Conservation (phyloP, 2,888 invertebrate genomes). For the Oscheius sp. region DNA sequence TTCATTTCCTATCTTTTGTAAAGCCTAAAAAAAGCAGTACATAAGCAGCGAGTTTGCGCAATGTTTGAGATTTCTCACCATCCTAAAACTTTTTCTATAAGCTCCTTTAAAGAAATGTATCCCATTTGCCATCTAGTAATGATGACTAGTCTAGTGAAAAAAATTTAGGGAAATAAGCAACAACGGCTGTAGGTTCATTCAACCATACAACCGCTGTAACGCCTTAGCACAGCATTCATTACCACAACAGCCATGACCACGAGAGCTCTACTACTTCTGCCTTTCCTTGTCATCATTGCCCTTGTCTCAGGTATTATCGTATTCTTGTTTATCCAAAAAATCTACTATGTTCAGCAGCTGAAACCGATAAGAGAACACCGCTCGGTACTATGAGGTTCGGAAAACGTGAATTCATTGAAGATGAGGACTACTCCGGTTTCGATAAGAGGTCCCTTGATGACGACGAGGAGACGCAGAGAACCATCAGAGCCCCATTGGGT, state of each 20-base stretch:
- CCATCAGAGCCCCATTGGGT: slow-evolving; percentile 59
- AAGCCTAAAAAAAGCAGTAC: slow-evolving; percentile 13
- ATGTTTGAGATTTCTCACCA: neutral
- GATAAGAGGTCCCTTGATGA: slow-evolving; percentile 26
- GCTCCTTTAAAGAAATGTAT: no score
- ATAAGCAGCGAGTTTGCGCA: slow-evolving; percentile 18
- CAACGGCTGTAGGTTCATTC: slow-evolving; percentile 23
- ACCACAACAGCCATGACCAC: slow-evolving; percentile 20
- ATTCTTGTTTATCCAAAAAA: neutral
- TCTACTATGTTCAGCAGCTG: neutral
- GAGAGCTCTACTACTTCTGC: slow-evolving; percentile 5
- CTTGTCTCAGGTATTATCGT: slow-evolving; percentile 1
- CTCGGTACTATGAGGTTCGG: slow-evolving; percentile 65
- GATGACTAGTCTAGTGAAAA: slow-evolving; percentile 2
- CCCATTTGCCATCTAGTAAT: neutral
- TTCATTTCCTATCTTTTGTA: slow-evolving; percentile 32
- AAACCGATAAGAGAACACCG: slow-evolving; percentile 48
- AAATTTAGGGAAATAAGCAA: slow-evolving; percentile 26
- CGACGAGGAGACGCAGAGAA: slow-evolving; percentile 36
- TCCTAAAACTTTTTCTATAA: neutral
- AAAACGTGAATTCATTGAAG: slow-evolving; percentile 30
- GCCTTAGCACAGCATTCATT: slow-evolving; percentile 22
- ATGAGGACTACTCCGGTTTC: slow-evolving; percentile 25
- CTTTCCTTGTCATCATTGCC: slow-evolving; percentile 8
- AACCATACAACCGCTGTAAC: slow-evolving; percentile 34